These are phyloP conservation scores for Drosophila paranaensis DNA, from an alignment of 2,888 invertebrate genomes.

Conservation along the genomic window DNA sequence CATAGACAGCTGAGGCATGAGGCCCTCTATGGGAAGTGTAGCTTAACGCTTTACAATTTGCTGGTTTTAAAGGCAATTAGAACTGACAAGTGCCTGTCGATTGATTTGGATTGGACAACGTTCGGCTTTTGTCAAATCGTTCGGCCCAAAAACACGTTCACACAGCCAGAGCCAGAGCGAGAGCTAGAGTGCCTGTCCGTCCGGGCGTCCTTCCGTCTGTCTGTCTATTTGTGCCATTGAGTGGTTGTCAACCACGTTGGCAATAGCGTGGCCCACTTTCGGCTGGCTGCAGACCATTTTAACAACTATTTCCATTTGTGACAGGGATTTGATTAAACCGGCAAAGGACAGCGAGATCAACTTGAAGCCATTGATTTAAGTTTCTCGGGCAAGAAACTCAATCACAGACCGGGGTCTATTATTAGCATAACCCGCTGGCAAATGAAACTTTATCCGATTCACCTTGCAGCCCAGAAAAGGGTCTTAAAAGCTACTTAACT, in stretches of 20 bases:
- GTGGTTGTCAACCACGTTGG: constrained; percentile 44
- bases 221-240: constrained; percentile 19
- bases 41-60: constrained; percentile 59
- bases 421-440: background rate
- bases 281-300: constrained; percentile 24
- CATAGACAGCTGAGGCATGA: constrained; percentile 1
- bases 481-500: constrained; percentile 5
- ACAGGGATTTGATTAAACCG: constrained; percentile 13
- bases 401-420: background rate
- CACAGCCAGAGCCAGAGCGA: background rate
- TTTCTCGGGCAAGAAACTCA: background rate
- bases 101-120: constrained; percentile 54
- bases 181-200: background rate
- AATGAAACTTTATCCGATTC: background rate
- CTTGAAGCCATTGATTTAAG: constrained; percentile 31
- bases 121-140: constrained; percentile 46
- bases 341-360: constrained; percentile 12
- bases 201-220: background rate
- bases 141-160: constrained; percentile 31
- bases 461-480: background rate
- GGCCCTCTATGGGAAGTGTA: constrained; percentile 36
- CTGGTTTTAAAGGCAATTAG: constrained; percentile 73
- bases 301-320: constrained; percentile 44
- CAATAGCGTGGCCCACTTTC: constrained; percentile 15
- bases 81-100: constrained; percentile 71